Conservation (phyloP, 2,888 invertebrate species). For the Drosophila suboccidentalis region DNA sequence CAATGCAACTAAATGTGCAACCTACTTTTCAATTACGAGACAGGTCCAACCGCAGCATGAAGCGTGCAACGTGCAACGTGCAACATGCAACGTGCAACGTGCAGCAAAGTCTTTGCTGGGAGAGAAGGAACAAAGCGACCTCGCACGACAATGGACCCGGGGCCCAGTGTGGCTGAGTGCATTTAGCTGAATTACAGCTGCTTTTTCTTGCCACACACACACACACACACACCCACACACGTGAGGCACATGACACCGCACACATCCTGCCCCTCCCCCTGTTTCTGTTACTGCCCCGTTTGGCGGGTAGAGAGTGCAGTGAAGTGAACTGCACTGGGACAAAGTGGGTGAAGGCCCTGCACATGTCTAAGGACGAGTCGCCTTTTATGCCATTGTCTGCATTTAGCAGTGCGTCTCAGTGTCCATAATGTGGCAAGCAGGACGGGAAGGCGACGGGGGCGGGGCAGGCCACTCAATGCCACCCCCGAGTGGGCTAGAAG, state of each 20-base stretch:
- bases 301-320: slow-evolving; percentile 16
- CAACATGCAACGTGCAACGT: slow-evolving; percentile 16
- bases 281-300: background rate
- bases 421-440: slow-evolving; percentile 23
- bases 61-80: slow-evolving; percentile 5
- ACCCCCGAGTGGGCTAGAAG: slow-evolving; percentile 50
- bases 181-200: slow-evolving; percentile 78
- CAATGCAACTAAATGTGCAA: slow-evolving; percentile 75
- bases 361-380: slow-evolving; percentile 60
- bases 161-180: slow-evolving; percentile 70
- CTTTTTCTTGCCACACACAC: slow-evolving; percentile 45
- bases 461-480: slow-evolving; percentile 71
- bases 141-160: slow-evolving; percentile 41
- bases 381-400: slow-evolving; percentile 76
- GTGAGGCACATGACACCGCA: slow-evolving; percentile 17
- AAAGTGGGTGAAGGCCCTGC: slow-evolving; percentile 79
- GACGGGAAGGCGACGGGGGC: background rate
- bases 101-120: slow-evolving; percentile 1
- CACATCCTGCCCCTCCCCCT: slow-evolving; percentile 1
- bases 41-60: slow-evolving; percentile 34
- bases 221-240: slow-evolving; percentile 31
- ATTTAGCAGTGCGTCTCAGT: slow-evolving; percentile 34
- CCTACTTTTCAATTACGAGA: slow-evolving; percentile 77
- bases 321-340: slow-evolving; percentile 58
- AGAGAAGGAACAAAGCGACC: slow-evolving; percentile 32